Conservation (phyloP, 2,888 invertebrate genomes). For the Flabesymbios commensalis region DNA sequence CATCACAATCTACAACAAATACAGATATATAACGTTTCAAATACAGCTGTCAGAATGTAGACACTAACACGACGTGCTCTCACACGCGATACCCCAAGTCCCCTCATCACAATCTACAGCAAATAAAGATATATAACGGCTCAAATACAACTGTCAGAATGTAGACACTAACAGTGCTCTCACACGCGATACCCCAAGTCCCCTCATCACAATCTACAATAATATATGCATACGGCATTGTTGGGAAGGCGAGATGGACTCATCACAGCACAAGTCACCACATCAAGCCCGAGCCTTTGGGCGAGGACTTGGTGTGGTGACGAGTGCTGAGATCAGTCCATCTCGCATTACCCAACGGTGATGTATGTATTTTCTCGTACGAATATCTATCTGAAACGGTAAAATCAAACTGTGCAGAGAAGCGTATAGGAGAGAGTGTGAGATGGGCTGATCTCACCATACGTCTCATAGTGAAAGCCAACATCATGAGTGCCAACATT, state of each 20-base stretch:
- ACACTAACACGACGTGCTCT: constrained; percentile 71
- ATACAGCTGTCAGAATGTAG: constrained; percentile 75
- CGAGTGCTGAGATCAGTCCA: no score
- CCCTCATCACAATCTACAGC: constrained; percentile 59
- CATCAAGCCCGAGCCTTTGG: no score
- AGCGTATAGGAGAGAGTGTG: no score
- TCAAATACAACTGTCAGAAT: constrained; percentile 70
- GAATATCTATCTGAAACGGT: no score
- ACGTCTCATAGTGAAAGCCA: no score
- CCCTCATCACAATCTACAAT: constrained; percentile 59
- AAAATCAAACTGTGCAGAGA: no score
- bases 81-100: constrained; percentile 77
- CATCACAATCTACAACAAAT: constrained; percentile 25
- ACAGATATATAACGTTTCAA: neutral
- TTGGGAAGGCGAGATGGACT: neutral
- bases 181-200: constrained; percentile 77
- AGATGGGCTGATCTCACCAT: no score
- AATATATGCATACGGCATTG: no score
- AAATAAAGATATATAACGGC: neutral
- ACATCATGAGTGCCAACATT: neutral
- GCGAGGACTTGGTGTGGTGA: no score
- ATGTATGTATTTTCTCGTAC: no score
- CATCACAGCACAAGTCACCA: neutral
- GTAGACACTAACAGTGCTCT: constrained; percentile 75
- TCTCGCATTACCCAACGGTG: no score